Evolutionary conservation across 2,113 vertebrate genomes (phyloP).

Genomic region (Parus major): DNA sequence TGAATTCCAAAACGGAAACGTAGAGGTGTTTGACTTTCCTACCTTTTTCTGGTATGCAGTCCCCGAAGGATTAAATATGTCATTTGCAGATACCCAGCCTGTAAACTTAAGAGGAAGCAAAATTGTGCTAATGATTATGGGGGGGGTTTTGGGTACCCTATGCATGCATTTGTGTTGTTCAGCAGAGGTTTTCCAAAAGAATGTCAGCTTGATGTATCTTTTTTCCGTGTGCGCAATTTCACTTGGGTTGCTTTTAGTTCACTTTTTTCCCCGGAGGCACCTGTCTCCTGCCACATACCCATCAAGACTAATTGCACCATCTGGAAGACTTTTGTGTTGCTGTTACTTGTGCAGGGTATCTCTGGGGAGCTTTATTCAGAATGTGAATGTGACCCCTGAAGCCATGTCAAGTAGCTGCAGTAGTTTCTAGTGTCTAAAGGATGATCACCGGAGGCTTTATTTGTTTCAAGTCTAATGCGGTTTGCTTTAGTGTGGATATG

Average conservation of each 20-base stretch:
- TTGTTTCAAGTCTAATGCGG: constrained; percentile 59
- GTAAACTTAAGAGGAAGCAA: background rate
- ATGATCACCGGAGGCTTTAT: constrained; percentile 69
- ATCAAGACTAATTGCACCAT: constrained; percentile 81
- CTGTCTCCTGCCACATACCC: constrained; percentile 74
- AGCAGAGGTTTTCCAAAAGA: constrained; percentile 36
- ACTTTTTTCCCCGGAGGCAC: constrained; percentile 46
- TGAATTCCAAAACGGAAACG: background rate
- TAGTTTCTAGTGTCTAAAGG: constrained; percentile 48
- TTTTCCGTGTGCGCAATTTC: background rate
- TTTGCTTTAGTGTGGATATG: constrained; percentile 42
- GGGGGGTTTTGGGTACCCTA: background rate
- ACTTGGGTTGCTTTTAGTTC: constrained; percentile 57
- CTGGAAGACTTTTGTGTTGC: constrained; percentile 65
- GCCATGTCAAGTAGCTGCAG: constrained; percentile 71
- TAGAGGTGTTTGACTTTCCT: background rate
- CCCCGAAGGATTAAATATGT: background rate
- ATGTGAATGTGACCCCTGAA: constrained; percentile 71
- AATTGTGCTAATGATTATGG: background rate
- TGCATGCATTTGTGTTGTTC: background rate
- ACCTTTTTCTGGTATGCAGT: background rate
- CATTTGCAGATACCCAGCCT: background rate
- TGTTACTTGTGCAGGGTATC: constrained; percentile 43
- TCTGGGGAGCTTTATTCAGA: constrained; percentile 59
- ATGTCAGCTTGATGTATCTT: constrained; percentile 22